phyloP scores from a whole-genome alignment of 2,113 vertebrate species.

The Sander lucioperca region DNA sequence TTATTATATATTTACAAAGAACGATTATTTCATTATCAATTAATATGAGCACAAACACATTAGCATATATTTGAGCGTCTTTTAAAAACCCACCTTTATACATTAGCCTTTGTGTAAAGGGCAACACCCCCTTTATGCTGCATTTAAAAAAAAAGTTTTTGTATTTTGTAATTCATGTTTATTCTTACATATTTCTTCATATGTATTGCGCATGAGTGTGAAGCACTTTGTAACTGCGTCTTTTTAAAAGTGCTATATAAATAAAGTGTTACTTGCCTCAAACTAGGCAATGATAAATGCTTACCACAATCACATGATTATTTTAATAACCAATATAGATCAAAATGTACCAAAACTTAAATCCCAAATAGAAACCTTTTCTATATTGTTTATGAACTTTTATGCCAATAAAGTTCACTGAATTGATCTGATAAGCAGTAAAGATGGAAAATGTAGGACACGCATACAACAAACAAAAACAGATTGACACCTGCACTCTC shows the following conservation, averaged over 20 bases:
- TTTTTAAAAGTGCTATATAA: too few relatives aligned
- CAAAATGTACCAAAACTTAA: neutral
- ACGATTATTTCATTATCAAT: neutral
- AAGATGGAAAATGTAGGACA: conserved; percentile 16
- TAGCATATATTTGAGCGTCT: too few relatives aligned
- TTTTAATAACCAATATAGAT: neutral
- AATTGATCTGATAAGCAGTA: neutral
- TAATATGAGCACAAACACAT: neutral
- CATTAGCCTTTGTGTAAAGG: too few relatives aligned
- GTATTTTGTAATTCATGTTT: too few relatives aligned
- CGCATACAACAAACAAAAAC: conserved; percentile 2
- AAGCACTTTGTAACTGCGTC: too few relatives aligned
- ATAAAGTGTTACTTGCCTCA: too few relatives aligned
- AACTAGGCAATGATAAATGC: neutral
- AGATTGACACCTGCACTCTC: neutral
- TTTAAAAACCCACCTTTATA: too few relatives aligned
- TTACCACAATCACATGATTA: neutral
- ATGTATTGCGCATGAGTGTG: too few relatives aligned
- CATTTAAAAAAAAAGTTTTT: too few relatives aligned
- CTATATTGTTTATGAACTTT: neutral
- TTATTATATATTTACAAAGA: neutral
- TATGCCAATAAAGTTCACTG: neutral
- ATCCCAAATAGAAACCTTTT: neutral
- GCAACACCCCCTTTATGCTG: too few relatives aligned
- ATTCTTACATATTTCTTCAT: too few relatives aligned